These are phyloP conservation scores for Corynorhinus townsendii DNA, from an alignment of 2,113 vertebrate genomes.

Conservation along the genomic window DNA sequence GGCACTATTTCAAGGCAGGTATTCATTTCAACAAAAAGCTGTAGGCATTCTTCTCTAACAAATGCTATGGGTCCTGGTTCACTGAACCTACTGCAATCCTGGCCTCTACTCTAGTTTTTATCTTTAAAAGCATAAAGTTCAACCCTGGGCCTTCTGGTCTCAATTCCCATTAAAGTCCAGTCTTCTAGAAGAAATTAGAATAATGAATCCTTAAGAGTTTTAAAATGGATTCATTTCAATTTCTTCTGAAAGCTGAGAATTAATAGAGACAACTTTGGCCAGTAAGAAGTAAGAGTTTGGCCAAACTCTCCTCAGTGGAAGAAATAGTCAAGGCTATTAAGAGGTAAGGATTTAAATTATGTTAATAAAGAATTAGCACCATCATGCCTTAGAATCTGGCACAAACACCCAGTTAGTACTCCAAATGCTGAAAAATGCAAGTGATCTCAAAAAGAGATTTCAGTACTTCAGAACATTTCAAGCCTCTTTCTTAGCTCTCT, in stretches of 20 bases:
- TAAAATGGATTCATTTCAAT: neutral
- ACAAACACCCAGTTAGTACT: neutral
- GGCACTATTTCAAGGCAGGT: neutral
- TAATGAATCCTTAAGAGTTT: neutral
- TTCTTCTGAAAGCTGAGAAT: conserved; percentile 28
- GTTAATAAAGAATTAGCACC: neutral
- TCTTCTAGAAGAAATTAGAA: neutral
- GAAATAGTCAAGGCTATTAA: conserved; percentile 19
- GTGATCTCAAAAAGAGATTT: neutral
- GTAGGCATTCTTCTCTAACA: neutral
- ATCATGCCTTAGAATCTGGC: neutral
- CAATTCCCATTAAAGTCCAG: neutral
- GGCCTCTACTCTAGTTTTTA: neutral
- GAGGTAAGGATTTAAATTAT: neutral
- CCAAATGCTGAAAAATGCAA: neutral
- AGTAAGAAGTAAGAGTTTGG: neutral
- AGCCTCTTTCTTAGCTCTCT: neutral
- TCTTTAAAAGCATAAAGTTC: neutral
- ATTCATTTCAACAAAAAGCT: neutral
- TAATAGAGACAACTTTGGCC: neutral
- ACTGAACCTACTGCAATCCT: neutral
- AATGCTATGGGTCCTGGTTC: neutral
- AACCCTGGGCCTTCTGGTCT: neutral
- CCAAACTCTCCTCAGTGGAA: neutral
- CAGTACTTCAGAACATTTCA: neutral